Conservation (phyloP, 2,797 vertebrate species). For the Heterohyrax brucei region DNA sequence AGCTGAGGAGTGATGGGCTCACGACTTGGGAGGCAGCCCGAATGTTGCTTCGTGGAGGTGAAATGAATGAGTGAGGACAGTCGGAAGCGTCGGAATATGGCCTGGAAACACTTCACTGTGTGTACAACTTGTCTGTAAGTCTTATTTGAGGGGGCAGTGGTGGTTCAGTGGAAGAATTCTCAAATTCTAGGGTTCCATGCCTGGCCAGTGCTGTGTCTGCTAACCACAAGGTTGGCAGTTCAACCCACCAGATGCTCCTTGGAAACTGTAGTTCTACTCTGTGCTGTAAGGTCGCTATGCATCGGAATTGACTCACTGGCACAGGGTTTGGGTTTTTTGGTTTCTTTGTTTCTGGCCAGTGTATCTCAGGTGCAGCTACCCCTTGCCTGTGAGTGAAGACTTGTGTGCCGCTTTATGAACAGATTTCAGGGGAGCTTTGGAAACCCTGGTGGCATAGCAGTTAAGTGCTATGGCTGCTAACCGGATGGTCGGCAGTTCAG, state of each 20-base stretch:
- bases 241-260: no score
- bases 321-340: no score
- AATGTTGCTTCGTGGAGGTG: background rate
- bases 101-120: background rate
- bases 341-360: no score
- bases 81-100: background rate
- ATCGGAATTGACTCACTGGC: no score
- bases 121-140: background rate
- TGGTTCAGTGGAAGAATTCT: background rate
- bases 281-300: no score
- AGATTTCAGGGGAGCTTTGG: background rate
- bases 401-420: background rate
- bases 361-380: background rate
- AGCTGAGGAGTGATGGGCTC: background rate
- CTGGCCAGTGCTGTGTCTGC: background rate
- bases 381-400: background rate
- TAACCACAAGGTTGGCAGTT: no score
- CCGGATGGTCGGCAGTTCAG: no score
- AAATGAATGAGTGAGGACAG: background rate
- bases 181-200: background rate
- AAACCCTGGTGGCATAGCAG: no score
- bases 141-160: background rate
- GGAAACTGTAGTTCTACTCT: no score
- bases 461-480: no score
- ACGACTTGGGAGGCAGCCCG: background rate